A percentile compares a stretch with the other conserved stretches of the same genome.
phyloP scores from a whole-genome alignment of 2,113 vertebrate species.

The Laticauda colubrina region DNA sequence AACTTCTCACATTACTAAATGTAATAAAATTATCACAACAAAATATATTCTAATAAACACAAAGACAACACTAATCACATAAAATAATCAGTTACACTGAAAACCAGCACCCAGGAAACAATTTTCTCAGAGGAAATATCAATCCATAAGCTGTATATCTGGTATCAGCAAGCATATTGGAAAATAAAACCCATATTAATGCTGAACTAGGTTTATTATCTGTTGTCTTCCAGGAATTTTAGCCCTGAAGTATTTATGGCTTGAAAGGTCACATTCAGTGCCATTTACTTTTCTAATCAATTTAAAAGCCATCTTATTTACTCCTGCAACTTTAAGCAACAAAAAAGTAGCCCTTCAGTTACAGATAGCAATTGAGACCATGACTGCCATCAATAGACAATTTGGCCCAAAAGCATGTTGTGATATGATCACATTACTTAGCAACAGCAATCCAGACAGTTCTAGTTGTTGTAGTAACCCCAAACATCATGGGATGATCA shows the following conservation, averaged over 20 bases:
- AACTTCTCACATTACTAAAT: background rate
- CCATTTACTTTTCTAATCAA: background rate
- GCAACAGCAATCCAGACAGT: background rate
- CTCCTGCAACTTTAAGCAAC: background rate
- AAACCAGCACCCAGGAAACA: background rate
- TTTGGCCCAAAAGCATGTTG: background rate
- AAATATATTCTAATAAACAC: background rate
- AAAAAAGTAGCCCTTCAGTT: background rate
- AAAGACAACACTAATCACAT: background rate
- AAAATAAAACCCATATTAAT: background rate
- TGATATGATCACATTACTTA: background rate
- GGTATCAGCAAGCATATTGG: background rate
- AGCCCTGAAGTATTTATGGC: background rate
- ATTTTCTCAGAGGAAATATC: background rate
- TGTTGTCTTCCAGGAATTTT: background rate
- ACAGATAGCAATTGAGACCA: background rate
- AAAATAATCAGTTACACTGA: background rate
- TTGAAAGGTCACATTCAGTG: background rate
- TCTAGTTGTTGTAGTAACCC: background rate
- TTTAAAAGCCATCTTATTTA: background rate
- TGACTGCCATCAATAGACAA: background rate
- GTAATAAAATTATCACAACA: background rate
- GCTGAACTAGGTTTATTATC: background rate
- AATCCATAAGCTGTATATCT: background rate
- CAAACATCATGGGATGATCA: background rate